Base-by-base conservation (phyloP, 2,797 vertebrate species). In the Hypotaenidia philippensis region DNA sequence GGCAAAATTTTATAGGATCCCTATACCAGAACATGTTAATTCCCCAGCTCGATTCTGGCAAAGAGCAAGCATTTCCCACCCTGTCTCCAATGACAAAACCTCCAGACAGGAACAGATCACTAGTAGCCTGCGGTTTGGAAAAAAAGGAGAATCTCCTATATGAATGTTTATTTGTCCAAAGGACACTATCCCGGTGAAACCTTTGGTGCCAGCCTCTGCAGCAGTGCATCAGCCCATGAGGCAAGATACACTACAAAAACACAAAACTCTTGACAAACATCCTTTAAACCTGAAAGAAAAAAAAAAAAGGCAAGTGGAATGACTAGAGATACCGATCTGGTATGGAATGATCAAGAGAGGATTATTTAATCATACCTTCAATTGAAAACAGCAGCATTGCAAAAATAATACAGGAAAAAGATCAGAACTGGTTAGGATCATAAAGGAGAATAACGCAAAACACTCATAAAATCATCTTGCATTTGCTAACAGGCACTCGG, bases 71-170 rank as follows among this genome's bases (percentile, higher is more conserved):
- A 59, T 27, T 68, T 45, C 80, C 81, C 49, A 65, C 13, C 6
- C 38, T 45, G 79, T 31, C 60, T 64, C 47, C 75, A 89, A 57
- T 12, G 50, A 70, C 41, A 79, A 44, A 79, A 90, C 41, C 20
- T 81, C 63, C 66, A 87, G 68, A 83, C 75, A 75, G 49, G 38
- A 68, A 83, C 25, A 1, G 0, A 89, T 85, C 75, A 53, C 45
- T 78, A 89, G 25, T 3, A 80, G 75, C 94, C 76, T 72, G 29
- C 10, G 76, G 94, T 44, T 92, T 68, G 92, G 95, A 96, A 94
- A 96, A 95, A 95, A 84, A 27, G 11, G 45, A 72, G 53, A 29
- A 31, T 10, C 19, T 87, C 78, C 60, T 45, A 26, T 56, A 49
- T 18, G 13, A 60, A 47, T 49, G 49, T 32, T 86, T 63, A 38